These are phyloP conservation scores for Perizoma flavofasciatum DNA, from an alignment of 2,888 invertebrate species.

Conservation along the genomic window DNA sequence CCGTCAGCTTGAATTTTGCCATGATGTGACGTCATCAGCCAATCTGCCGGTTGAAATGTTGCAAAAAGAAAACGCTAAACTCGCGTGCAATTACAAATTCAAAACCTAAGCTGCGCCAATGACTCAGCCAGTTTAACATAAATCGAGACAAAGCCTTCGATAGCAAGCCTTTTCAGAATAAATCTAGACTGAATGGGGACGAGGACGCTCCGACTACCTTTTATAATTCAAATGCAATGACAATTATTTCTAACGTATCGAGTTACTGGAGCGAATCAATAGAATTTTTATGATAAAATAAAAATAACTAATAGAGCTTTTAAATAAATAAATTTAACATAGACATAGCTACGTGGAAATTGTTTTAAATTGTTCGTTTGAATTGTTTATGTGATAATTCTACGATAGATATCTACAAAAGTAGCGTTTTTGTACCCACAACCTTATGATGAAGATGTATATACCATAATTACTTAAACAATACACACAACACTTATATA, in stretches of 20 bases:
- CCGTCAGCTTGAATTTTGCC: background rate
- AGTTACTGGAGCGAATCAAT: background rate
- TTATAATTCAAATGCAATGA: background rate
- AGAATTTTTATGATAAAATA: too few species aligned
- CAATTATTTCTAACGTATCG: background rate
- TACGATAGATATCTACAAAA: too few species aligned
- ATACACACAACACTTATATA: too few species aligned
- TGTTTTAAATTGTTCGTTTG: too few species aligned
- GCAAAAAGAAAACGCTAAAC: background rate
- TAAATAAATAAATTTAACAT: too few species aligned
- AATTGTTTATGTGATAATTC: too few species aligned
- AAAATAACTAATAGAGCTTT: too few species aligned
- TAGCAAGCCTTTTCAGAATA: constrained; percentile 4
- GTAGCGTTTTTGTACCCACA: too few species aligned
- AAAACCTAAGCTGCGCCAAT: constrained; percentile 11
- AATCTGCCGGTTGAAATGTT: background rate
- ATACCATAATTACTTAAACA: too few species aligned
- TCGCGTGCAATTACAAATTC: constrained; percentile 4
- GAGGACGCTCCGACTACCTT: background rate
- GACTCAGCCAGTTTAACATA: constrained; percentile 24
- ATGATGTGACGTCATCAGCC: background rate
- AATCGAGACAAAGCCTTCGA: constrained; percentile 17
- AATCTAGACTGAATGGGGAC: constrained; percentile 2
- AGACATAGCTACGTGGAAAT: too few species aligned
- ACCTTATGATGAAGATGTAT: too few species aligned